Conservation (phyloP, 37 sponge, comb jelly and placozoan species). For the Axinella damicornis region DNA sequence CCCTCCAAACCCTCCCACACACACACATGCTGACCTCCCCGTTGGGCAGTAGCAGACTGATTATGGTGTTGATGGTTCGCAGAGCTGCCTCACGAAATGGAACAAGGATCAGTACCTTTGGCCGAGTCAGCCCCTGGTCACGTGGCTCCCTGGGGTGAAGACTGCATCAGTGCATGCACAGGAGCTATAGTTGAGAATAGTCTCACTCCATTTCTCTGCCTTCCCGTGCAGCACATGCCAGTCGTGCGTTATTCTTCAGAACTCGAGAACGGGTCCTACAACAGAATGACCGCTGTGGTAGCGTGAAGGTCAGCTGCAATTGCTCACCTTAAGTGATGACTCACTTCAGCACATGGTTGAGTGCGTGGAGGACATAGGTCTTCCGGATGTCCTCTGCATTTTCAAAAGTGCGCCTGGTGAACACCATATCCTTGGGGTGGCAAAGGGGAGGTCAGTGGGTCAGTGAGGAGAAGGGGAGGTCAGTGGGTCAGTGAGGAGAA, state of each 20-base stretch:
- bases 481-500: too few species aligned
- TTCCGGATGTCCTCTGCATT: constrained; percentile 82
- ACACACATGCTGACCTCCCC: constrained; percentile 53
- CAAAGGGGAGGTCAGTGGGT: too few species aligned
- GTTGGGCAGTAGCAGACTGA: constrained; percentile 60
- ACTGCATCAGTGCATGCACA: background rate
- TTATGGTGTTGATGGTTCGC: constrained; percentile 52
- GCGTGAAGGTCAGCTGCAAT: background rate
- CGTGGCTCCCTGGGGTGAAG: constrained; percentile 63
- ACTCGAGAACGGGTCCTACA: constrained; percentile 78
- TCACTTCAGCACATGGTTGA: constrained; percentile 94
- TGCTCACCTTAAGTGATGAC: background rate
- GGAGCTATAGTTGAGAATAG: background rate
- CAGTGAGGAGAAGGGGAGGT: too few species aligned
- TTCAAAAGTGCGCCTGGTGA: constrained; percentile 60
- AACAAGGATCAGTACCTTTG: constrained; percentile 90
- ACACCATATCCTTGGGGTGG: constrained; percentile 83
- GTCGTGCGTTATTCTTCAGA: constrained; percentile 84
- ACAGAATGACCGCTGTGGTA: background rate
- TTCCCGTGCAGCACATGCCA: constrained; percentile 53
- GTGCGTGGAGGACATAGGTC: constrained; percentile 80
- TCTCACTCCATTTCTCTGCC: constrained; percentile 58
- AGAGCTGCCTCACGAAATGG: constrained; percentile 94
- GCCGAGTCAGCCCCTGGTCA: constrained; percentile 97
- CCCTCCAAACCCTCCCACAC: too few species aligned